A percentile compares a stretch with the other conserved stretches of the same genome.
phyloP scores from a whole-genome alignment of 1,140 invertebrate genomes.

The Drosophila pachea region DNA sequence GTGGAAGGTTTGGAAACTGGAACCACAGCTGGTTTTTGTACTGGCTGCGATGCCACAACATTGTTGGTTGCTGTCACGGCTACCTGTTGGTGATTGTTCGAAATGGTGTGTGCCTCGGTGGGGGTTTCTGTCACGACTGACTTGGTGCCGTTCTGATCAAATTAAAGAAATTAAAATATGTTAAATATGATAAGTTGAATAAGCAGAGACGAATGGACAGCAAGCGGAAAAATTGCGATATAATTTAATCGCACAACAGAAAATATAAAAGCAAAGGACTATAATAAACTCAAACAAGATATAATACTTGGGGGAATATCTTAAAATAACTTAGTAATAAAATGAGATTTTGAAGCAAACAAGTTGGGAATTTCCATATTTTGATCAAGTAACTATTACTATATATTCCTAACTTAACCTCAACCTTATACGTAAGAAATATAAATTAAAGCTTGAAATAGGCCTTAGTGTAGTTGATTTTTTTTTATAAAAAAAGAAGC shows the following conservation, averaged over 20 bases:
- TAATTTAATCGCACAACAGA: background rate
- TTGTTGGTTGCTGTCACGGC: constrained; percentile 41
- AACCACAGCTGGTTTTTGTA: constrained; percentile 54
- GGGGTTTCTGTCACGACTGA: constrained; percentile 59
- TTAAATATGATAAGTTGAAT: constrained; percentile 11
- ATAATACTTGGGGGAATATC: background rate
- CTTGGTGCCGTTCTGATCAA: constrained; percentile 53
- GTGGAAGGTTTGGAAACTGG: constrained; percentile 40
- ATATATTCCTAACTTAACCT: no score
- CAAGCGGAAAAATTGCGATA: background rate
- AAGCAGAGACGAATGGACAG: background rate
- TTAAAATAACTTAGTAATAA: constrained; percentile 1
- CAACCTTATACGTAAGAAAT: no score
- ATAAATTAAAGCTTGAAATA: no score
- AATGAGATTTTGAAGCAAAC: background rate
- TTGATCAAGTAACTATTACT: no score
- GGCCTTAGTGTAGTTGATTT: no score
- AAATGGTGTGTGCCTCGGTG: constrained; percentile 45
- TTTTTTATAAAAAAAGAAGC: no score
- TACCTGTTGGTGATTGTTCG: constrained; percentile 58
- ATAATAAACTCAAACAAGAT: background rate
- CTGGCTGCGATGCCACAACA: constrained; percentile 24
- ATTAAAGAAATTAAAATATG: background rate
- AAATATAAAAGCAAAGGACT: background rate
- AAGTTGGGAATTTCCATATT: no score